Evolutionary conservation across 92 coral and sea anemone species (phyloP), one percentile per base, ranked within the genome.

Genomic region (Zoanthus sansibaricus): DNA sequence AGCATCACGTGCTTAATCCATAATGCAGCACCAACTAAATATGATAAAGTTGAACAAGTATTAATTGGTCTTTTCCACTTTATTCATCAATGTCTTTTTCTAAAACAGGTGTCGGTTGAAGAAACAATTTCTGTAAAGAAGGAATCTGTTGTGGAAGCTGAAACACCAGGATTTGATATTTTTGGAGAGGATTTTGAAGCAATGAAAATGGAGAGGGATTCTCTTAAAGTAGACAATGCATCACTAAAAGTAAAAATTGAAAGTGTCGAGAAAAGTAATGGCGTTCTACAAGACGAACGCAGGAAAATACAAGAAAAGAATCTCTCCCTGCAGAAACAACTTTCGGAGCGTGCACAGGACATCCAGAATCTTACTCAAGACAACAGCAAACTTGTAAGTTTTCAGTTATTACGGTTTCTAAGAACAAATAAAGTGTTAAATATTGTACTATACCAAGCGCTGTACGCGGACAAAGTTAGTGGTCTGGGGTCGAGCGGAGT

Each of bases 301-400:
- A 95, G 93, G 76, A 96, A 97, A 70, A 88, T 88, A 42, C 95
- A 95, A 62, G 97, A 96, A 61, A 93, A 91, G 86, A 90, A 95
- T 18, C 93, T 93, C 47, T 92, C 95, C 48, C 69, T 93, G 86
- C 99, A 97, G 83, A 96, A 97, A 75, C 90, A 88, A 46, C 82
- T 92, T 10, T 92, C 96, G 4, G 98, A 94, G 69, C 94, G 90
- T 51, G 91, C 96, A 16, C 93, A 93, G n/a, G 99, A 97, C 82
- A 82, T 95, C 48, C 97, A 97, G 69, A 93, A 88, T 47, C 91
- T 97, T 83, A 91, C 94, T 72, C 94, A 94, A 62, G 94, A 95
- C 31, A 94, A 95, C 88, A 93, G 94, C 76, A 97, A 95, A 72
- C 86, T 95, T 14, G 93, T 89, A 86, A 80, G 85, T 21, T 11